Percentiles rank a stretch among this genome's conserved stretches.
Conservation (phyloP, 2,113 vertebrate species). For the Archocentrus centrarchus region DNA sequence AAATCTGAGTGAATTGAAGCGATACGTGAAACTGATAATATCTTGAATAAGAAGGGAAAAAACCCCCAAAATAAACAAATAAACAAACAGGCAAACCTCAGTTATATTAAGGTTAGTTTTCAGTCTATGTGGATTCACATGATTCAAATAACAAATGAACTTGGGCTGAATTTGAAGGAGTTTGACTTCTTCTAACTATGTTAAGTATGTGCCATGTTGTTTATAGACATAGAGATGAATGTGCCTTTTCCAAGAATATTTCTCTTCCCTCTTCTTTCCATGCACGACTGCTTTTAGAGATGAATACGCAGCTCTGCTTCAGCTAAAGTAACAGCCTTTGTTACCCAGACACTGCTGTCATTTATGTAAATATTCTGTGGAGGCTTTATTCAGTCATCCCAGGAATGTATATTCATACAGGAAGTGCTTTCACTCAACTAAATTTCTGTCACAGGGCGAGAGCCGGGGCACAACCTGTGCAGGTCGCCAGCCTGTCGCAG, state of each 20-base stretch:
- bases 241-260: not conserved
- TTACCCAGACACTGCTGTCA: not conserved
- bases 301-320: not conserved
- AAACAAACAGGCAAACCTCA: accelerated
- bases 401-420: not conserved
- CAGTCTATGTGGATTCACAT: not conserved
- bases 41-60: not conserved
- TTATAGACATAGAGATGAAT: not conserved
- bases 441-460: no score
- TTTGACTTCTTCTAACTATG: not conserved
- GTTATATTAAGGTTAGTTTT: not conserved
- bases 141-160: not conserved
- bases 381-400: not conserved
- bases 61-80: accelerated
- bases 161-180: not conserved
- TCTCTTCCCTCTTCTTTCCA: not conserved
- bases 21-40: not conserved
- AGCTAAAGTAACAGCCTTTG: not conserved
- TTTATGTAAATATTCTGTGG: not conserved
- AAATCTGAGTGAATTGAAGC: not conserved
- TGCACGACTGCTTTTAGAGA: not conserved
- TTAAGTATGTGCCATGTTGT: not conserved
- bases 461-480: no score
- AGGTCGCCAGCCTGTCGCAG: no score
- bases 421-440: not conserved